These are phyloP conservation scores for Probaryconus sp. DNA, from an alignment of 1,140 invertebrate species.

Conservation along the genomic window DNA sequence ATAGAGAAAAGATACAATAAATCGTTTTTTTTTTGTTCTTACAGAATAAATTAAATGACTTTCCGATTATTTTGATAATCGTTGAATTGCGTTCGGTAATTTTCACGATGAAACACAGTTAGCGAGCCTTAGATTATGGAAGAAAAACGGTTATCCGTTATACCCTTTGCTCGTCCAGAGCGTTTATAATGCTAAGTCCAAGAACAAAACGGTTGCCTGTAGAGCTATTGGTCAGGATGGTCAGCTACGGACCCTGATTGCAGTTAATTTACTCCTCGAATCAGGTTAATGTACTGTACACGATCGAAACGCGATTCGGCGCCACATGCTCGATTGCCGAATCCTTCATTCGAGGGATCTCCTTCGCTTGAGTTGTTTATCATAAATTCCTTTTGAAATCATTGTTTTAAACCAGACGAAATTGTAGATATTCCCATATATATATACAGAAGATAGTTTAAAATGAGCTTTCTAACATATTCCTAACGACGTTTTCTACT, in stretches of 20 bases:
- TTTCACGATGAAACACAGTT: slow-evolving; percentile 36
- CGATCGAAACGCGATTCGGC: slow-evolving; percentile 55
- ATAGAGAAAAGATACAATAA: slow-evolving; percentile 14
- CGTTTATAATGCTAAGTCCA: slow-evolving; percentile 38
- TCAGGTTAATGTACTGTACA: slow-evolving; percentile 77
- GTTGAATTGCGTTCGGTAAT: too few relatives aligned
- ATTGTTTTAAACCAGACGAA: too few relatives aligned
- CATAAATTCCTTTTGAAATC: too few relatives aligned
- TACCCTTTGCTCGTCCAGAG: slow-evolving; percentile 17
- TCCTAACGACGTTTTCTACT: too few relatives aligned
- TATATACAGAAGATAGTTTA: too few relatives aligned
- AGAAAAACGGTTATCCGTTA: slow-evolving; percentile 40
- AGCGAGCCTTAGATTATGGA: neutral
- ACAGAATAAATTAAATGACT: too few relatives aligned
- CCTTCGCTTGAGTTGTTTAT: too few relatives aligned
- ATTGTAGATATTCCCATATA: too few relatives aligned
- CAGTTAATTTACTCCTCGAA: slow-evolving; percentile 77
- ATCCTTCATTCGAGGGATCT: slow-evolving; percentile 43
- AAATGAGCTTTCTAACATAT: too few relatives aligned
- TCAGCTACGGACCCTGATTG: slow-evolving; percentile 74
- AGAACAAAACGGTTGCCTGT: slow-evolving; percentile 58
- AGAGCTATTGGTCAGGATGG: slow-evolving; percentile 70
- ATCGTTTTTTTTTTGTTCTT: too few relatives aligned
- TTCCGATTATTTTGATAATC: too few relatives aligned
- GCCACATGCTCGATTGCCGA: slow-evolving; percentile 52